phyloP scores from a whole-genome alignment of 53 echinoderm and acorn worm genomes.

The Astropecten irregularis region DNA sequence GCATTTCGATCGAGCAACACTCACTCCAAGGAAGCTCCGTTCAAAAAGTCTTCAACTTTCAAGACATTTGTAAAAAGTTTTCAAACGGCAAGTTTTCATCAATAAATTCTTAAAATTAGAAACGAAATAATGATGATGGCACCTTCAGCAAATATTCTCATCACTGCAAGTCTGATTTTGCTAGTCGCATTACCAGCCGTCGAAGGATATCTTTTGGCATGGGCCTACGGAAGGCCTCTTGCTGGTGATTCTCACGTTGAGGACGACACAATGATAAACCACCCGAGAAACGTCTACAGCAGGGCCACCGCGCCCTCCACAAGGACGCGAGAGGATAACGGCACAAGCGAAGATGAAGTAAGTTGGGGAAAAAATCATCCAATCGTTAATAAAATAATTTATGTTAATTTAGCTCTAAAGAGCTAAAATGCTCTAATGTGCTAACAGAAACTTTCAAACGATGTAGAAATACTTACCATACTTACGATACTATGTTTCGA shows the following conservation, averaged over 20 bases:
- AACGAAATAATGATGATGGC: background rate
- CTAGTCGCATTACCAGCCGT: slow-evolving; percentile 36
- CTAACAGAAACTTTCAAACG: no score
- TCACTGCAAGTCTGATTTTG: background rate
- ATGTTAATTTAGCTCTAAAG: no score
- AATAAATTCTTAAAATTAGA: no score
- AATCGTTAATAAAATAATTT: no score
- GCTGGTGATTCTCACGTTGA: background rate
- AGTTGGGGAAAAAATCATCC: background rate
- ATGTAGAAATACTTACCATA: no score
- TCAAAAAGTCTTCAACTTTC: background rate
- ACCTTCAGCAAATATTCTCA: background rate
- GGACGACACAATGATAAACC: slow-evolving; percentile 5
- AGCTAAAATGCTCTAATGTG: no score
- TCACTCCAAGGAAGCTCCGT: background rate
- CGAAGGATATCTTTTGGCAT: slow-evolving; percentile 45
- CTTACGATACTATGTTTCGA: no score
- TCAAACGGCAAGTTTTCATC: no score
- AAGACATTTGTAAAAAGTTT: no score
- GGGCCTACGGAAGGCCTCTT: slow-evolving; percentile 3
- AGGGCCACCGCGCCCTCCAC: background rate
- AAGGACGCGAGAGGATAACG: slow-evolving; percentile 3
- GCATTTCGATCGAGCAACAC: background rate
- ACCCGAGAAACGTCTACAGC: slow-evolving; percentile 53
- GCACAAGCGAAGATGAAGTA: slow-evolving; percentile 17